Base-by-base conservation (phyloP, 1,140 invertebrate genomes). In the Agraylea sexmaculata region DNA sequence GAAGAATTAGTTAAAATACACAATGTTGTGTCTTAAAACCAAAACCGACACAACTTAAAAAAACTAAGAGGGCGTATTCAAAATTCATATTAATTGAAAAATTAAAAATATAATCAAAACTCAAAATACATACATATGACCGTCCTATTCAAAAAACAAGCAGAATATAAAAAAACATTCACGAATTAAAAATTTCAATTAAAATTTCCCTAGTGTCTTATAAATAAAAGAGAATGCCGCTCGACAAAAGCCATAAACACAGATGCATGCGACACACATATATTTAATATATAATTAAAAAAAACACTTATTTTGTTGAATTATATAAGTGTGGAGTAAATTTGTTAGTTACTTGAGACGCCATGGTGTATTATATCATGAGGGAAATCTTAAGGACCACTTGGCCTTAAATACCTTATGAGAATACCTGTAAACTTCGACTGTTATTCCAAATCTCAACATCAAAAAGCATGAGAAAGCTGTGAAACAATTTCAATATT, bases 361-460 rank as follows among this genome's bases (percentile, higher is more conserved):
- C 76, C 53, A 88, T 76, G 7, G 82, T 85, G 52, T 90, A 81
- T 47, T 83, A 71, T 18, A 86, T 52, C 36, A 81, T 73, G 15
- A 93, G 65, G 13, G 91, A 51, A 85, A 55, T 43, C 81, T 67
- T 6, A 91, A 59, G 2, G 85, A 87, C 53, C 80, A 75, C 50
- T 70, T 80, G 0, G 88, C 89, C 62, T 90, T 90, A 67, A 87
- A 93, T 4, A 85, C 71, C 47, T 79, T 69, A 59, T 94, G 89
- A 3, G 86, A 76, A 87, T 87, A 94, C 8, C 89, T 71, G 55
- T 93, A 88, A 11, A 80, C 84, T 23, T 89, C 89, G 23, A 84
- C 88, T 7, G 89, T 92, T 8, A 93, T 80, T 2, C 82, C 82
- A 32, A 81, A 70, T 4, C 76, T 83, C 37, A 75, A 74, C 36